Evolutionary conservation across 2,888 invertebrate genomes (phyloP).

Genomic region (Lamellibrachia satsuma): DNA sequence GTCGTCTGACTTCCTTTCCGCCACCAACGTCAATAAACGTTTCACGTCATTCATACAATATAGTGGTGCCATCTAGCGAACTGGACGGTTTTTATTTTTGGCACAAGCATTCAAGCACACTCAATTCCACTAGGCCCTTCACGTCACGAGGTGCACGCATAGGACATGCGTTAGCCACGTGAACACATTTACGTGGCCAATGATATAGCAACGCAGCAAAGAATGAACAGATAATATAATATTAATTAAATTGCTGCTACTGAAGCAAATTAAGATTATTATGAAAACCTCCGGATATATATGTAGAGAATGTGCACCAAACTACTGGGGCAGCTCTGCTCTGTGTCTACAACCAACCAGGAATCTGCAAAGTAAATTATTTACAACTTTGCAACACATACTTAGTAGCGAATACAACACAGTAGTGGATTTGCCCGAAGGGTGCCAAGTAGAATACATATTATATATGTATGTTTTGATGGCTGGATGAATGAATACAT

Average conservation of each 20-base stretch:
- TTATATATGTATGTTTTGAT: neutral
- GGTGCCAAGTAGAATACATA: neutral
- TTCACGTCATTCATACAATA: neutral
- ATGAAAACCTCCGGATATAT: neutral
- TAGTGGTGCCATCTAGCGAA: slow-evolving; percentile 6
- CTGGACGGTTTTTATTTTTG: neutral
- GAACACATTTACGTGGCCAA: neutral
- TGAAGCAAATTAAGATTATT: neutral
- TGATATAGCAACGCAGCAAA: neutral
- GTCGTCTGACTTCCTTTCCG: too few relatives aligned
- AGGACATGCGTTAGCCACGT: neutral
- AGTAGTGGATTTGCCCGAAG: neutral
- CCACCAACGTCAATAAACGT: neutral
- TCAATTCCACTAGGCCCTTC: neutral
- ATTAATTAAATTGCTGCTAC: neutral
- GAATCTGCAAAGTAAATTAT: neutral
- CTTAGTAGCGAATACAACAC: neutral
- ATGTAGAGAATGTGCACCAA: too few relatives aligned
- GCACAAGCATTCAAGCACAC: slow-evolving; percentile 10
- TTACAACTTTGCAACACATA: neutral
- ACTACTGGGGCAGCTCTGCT: neutral
- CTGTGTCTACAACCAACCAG: neutral
- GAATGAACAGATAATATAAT: neutral
- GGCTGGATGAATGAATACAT: too few relatives aligned
- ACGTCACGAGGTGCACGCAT: too few relatives aligned